Conservation (phyloP, 2,888 invertebrate species). For the Eretmocerus hayati region DNA sequence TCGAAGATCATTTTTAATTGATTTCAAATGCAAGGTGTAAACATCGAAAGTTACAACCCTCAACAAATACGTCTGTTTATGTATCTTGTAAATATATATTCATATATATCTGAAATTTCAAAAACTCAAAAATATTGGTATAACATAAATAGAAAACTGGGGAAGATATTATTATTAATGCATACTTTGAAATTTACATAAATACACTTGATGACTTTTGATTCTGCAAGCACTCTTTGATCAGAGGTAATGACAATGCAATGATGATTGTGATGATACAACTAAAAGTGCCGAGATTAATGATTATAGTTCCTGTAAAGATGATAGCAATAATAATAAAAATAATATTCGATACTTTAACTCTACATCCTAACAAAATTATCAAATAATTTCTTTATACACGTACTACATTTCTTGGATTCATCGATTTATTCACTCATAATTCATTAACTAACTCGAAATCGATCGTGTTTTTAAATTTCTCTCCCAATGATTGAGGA, state of each 20-base stretch:
- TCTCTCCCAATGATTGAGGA: slow-evolving; percentile 20
- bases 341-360: slow-evolving; percentile 19
- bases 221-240: slow-evolving; percentile 19
- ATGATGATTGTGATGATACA: slow-evolving; percentile 19
- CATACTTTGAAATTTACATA: slow-evolving; percentile 22
- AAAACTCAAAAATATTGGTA: slow-evolving; percentile 14
- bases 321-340: slow-evolving; percentile 10
- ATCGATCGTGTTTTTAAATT: slow-evolving; percentile 18
- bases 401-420: slow-evolving; percentile 22
- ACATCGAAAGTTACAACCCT: slow-evolving; percentile 9
- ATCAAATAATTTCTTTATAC: slow-evolving; percentile 25
- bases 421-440: slow-evolving; percentile 23
- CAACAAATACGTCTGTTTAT: slow-evolving; percentile 6
- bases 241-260: slow-evolving; percentile 19
- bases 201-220: slow-evolving; percentile 21
- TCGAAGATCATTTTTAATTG: slow-evolving; percentile 4
- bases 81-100: slow-evolving; percentile 1
- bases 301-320: slow-evolving; percentile 9
- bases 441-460: slow-evolving; percentile 20
- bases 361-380: slow-evolving; percentile 22
- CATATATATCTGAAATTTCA: slow-evolving; percentile 14
- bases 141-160: slow-evolving; percentile 19
- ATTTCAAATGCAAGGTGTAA: slow-evolving; percentile 12
- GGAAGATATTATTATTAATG: slow-evolving; percentile 18
- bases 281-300: slow-evolving; percentile 15